These are phyloP conservation scores for Carassius gibelio DNA, from an alignment of 2,113 vertebrate genomes.

Conservation along the genomic window DNA sequence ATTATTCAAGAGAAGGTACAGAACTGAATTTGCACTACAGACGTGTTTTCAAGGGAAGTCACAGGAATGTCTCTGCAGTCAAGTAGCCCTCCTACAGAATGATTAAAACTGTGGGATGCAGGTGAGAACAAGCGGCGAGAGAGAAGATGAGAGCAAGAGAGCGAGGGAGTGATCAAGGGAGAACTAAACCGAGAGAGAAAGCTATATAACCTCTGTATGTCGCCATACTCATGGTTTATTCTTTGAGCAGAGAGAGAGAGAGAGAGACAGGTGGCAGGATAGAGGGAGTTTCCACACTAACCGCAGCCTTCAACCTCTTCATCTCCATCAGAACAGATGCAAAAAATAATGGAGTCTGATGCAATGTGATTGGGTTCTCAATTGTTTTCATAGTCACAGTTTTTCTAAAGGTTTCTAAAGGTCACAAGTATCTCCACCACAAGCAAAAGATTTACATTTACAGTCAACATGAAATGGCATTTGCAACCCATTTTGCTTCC, in stretches of 20 bases:
- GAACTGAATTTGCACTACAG: conserved; percentile 57
- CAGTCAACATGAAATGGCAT: not conserved
- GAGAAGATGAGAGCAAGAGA: not conserved
- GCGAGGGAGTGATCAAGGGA: not conserved
- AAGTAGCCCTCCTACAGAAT: conserved; percentile 70
- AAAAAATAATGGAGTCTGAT: not conserved
- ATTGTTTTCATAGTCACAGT: not conserved
- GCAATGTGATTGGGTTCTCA: not conserved
- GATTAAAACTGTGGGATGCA: conserved; percentile 74
- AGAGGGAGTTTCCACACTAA: not conserved
- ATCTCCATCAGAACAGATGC: not conserved
- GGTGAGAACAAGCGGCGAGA: conserved; percentile 57
- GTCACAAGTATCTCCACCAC: not conserved
- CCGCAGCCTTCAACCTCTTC: not conserved
- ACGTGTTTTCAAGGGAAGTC: conserved; percentile 56
- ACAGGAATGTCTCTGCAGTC: conserved; percentile 62
- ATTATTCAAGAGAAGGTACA: conserved; percentile 2
- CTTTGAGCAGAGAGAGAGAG: not conserved
- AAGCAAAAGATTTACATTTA: not conserved
- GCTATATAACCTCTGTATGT: conserved; percentile 7
- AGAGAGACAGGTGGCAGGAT: not conserved
- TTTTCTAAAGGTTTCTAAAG: conserved; percentile 1
- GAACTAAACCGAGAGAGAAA: not conserved
- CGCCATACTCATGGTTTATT: conserved; percentile 14
- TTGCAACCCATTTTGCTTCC: not conserved